Evolutionary conservation across 2,888 invertebrate species (phyloP).

Genomic region (Thera britannica): DNA sequence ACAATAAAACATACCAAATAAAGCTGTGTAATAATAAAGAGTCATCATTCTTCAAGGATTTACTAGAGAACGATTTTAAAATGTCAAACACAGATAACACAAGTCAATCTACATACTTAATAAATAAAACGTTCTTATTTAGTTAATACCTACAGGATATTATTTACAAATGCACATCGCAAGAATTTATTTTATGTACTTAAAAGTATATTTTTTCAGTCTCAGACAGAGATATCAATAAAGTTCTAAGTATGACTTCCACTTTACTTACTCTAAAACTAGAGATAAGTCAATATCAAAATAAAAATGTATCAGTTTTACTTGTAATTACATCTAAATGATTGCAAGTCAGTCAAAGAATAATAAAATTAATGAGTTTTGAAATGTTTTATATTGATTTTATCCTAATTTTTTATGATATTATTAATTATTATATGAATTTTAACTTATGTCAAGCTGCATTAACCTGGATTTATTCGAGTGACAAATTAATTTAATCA

Average conservation of each 20-base stretch:
- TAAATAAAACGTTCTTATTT: not conserved
- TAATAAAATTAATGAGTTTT: not conserved
- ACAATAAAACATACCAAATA: not conserved
- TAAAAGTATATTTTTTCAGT: conserved; percentile 38
- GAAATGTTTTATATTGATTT: too few relatives aligned
- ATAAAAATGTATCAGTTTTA: not conserved
- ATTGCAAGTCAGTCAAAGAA: not conserved
- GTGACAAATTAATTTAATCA: too few relatives aligned
- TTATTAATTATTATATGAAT: too few relatives aligned
- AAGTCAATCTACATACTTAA: not conserved
- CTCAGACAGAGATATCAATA: conserved; percentile 37
- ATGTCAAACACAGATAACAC: not conserved
- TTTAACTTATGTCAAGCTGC: too few relatives aligned
- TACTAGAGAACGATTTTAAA: not conserved
- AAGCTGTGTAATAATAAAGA: not conserved
- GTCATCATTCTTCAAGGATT: not conserved
- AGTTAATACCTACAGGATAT: not conserved
- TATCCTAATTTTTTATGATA: too few relatives aligned
- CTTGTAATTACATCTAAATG: not conserved
- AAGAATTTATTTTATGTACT: conserved; percentile 3
- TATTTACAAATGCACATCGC: conserved; percentile 14
- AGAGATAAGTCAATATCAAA: not conserved
- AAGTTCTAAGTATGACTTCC: conserved; percentile 1
- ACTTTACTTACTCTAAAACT: not conserved
- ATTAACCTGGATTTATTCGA: too few relatives aligned